Base-by-base conservation (phyloP, 2,113 vertebrate genomes). In the Chunga burmeisteri region DNA sequence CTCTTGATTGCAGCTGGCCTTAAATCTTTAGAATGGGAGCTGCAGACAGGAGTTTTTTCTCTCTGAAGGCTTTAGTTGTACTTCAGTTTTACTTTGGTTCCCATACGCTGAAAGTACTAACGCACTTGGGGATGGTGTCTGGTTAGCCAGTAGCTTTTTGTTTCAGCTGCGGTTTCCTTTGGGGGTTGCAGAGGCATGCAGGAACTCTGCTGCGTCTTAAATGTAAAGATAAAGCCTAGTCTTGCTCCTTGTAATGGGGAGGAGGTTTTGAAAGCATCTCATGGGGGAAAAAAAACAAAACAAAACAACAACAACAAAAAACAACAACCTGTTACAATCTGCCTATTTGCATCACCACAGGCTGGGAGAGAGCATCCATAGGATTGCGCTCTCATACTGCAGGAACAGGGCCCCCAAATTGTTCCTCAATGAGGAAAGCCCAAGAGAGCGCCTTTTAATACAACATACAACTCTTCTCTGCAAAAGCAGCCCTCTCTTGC, bases 161-260 rank as follows among this genome's bases (percentile, higher is more conserved):
- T 72, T 96, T 88, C 56, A 0, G 40, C 78, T 91, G 91, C 1
- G 95, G 97, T 95, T 97, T 97, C 94, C 96, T 95, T 17, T 81
- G 58, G 49, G 86, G 91, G 56, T 55, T 94, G 81, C 46, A 91
- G 56, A 93, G 17, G 44, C 86, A 78, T 21, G 56, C 81, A 95
- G 86, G 89, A 96, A 92, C 77, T 75, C 68, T 82, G 73, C 34
- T 70, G 49, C 4, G 1, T 81, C 44, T 77, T 79, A 79, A 84
- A 46, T 9, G 16, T 47, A 61, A 34, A 91, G 86, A 95, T 94
- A 94, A 94, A 88, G n/a, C 40, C 11, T n/a, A 59, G 73, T 10
- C 61, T 86, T 85, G 70, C 62, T 77, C 30, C 52, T 44, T 72
- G 65, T 22, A 81, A 74, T 11, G 59, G n/a, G 11, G 68, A 90